Evolutionary conservation across 2,888 invertebrate species (phyloP), one percentile per base, ranked within the genome.

Genomic region (Leptura quadrifasciata): DNA sequence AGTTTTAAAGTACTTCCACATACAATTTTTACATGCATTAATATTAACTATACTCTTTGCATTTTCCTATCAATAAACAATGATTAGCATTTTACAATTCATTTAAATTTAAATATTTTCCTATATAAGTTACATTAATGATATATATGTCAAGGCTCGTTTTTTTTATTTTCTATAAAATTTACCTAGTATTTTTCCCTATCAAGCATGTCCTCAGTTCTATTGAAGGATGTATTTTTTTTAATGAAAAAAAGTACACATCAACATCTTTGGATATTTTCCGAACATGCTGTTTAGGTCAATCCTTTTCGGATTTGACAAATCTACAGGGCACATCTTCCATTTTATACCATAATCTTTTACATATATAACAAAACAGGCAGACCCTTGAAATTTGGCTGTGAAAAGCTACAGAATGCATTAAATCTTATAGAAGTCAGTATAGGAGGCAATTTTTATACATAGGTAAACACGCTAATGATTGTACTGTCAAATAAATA

Each of bases 41-140:
- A 69, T 58, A 69, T 69, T 69, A 69, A 69, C 69, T 58, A 58
- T 58, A 69, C 35, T 63, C 69, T 69, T 58, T 69, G 69, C 69
- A 35, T 69, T 69, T 58, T 69, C 69, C 69, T 69, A 69, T 69
- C 69, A 69, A 69, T 69, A 55, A 55, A 69, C 58, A 58, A 69
- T 39, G 63, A 63, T 69, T 69, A 69, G 69, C 69, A 39, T 60
- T 57, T 69, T 69, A 69, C 39, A 27, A 55, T 68, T 69, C 35
- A 69, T 35, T 69, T 69, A 69, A 39, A 69, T 69, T 69, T 69
- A 69, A 69, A 69, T 69, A 69, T 69, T 69, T 69, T 69, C 69
- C 69, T 69, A 69, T 69, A 69, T 69, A 60, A 58, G 69, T 69
- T 69, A 69, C 58, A 69, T 69, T 69, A 69, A 69, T 69, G 69